Conservation (phyloP, 2,888 invertebrate species). For the Lasioglossum figueresi region DNA sequence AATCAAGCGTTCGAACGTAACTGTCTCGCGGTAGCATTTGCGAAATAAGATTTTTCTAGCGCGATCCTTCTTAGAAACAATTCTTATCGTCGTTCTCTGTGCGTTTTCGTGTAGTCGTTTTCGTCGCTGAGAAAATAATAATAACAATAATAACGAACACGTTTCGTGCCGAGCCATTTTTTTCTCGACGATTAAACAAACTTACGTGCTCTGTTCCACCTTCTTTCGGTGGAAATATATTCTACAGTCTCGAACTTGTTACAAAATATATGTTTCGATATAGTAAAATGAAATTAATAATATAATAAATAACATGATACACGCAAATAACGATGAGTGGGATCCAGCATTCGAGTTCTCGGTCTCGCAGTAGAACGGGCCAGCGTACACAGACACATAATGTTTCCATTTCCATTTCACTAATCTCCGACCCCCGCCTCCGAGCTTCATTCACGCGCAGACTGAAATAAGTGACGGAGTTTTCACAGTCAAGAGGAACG, state of each 20-base stretch:
- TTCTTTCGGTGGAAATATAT: no score
- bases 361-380: neutral
- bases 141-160: no score
- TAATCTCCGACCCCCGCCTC: neutral
- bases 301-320: neutral
- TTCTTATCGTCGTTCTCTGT: neutral
- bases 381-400: constrained; percentile 5
- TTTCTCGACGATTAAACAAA: no score
- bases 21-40: neutral
- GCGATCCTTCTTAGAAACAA: neutral
- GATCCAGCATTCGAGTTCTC: neutral
- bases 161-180: no score
- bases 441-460: constrained; percentile 26
- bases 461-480: constrained; percentile 37
- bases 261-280: no score
- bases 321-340: neutral
- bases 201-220: no score
- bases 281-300: no score
- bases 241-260: no score
- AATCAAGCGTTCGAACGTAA: neutral
- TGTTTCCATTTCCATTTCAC: constrained; percentile 50
- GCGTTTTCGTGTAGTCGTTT: neutral
- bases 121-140: neutral
- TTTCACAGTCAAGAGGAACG: constrained; percentile 45
- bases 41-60: neutral